Evolutionary conservation across 2,888 invertebrate species (phyloP).

Genomic region (Cordilura impudica): DNA sequence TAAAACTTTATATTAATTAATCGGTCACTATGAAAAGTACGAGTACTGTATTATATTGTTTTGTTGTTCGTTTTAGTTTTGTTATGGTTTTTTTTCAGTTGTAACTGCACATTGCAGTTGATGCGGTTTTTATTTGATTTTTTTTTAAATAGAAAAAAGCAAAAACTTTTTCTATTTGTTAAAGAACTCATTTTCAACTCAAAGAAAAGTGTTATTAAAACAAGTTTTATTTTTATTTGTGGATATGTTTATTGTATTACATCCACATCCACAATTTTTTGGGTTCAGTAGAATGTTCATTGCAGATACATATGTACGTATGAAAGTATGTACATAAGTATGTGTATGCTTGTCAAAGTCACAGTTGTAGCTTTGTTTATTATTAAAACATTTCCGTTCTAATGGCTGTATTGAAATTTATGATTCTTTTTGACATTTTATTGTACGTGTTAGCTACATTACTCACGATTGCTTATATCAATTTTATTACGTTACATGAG

Average conservation of each 20-base stretch:
- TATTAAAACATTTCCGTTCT: slow-evolving; percentile 44
- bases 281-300: not conserved
- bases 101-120: slow-evolving; percentile 44
- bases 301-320: no score
- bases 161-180: slow-evolving; percentile 26
- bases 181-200: slow-evolving; percentile 38
- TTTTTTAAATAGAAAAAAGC: not conserved
- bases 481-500: not conserved
- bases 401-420: slow-evolving; percentile 19
- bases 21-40: not conserved
- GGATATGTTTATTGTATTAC: not conserved
- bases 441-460: not conserved
- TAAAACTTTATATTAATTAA: no score
- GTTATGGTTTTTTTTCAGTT: slow-evolving; percentile 9
- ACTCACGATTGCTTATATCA: not conserved
- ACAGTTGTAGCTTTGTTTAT: not conserved
- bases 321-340: not conserved
- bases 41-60: not conserved
- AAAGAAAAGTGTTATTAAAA: slow-evolving; percentile 38
- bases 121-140: slow-evolving; percentile 35
- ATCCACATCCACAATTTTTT: not conserved
- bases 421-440: slow-evolving; percentile 34
- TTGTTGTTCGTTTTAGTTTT: slow-evolving; percentile 13
- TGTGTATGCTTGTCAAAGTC: not conserved
- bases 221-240: slow-evolving; percentile 34